These are phyloP conservation scores for Lampropteryx suffumata DNA, from an alignment of 2,888 invertebrate species.

Conservation along the genomic window DNA sequence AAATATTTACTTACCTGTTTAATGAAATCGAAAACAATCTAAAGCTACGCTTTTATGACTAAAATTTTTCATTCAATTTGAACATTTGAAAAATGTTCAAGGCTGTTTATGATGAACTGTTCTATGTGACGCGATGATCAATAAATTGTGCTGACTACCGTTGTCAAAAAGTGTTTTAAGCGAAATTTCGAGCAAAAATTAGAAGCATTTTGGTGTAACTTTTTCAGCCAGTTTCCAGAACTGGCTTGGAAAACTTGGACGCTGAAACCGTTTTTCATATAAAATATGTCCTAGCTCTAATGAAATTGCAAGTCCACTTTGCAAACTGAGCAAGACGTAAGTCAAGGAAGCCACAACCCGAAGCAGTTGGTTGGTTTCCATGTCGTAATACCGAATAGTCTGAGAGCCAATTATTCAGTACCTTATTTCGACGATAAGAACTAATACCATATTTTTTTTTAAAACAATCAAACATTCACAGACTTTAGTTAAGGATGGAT, in stretches of 20 bases:
- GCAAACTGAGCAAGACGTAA: conserved; percentile 19
- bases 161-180: conserved; percentile 7
- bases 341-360: conserved; percentile 14
- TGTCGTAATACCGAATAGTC: conserved; percentile 8
- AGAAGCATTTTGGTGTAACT: neutral
- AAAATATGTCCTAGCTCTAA: conserved; percentile 9
- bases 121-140: neutral
- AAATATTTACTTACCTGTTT: conserved; percentile 24
- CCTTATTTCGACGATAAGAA: neutral
- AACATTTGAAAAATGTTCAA: conserved; percentile 14
- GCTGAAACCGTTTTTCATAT: too few relatives aligned
- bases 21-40: conserved; percentile 32
- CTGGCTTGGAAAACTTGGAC: neutral
- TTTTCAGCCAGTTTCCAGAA: neutral
- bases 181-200: conserved; percentile 18
- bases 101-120: too few relatives aligned
- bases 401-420: neutral
- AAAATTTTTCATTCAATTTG: conserved; percentile 28
- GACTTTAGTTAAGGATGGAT: too few relatives aligned
- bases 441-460: too few relatives aligned
- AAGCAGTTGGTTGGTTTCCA: conserved; percentile 15
- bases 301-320: conserved; percentile 20
- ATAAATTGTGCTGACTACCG: neutral
- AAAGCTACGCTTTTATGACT: conserved; percentile 24
- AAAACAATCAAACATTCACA: too few relatives aligned